A percentile compares a stretch with the other conserved stretches of the same genome.
Evolutionary conservation across 2,113 vertebrate genomes (phyloP).

Genomic region (Etia nguti): DNA sequence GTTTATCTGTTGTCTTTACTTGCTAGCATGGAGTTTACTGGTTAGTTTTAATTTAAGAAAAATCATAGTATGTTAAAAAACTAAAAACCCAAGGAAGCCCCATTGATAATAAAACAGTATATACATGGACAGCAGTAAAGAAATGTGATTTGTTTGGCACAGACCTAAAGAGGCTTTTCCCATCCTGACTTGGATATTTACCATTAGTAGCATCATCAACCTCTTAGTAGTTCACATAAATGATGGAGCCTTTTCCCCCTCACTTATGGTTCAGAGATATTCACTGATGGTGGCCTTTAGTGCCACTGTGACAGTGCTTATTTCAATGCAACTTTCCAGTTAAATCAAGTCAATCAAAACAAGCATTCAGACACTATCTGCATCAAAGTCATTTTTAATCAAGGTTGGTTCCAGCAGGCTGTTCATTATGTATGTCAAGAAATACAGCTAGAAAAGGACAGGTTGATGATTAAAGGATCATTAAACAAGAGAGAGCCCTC

Average conservation of each 20-base stretch:
- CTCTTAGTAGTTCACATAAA: conserved; percentile 1
- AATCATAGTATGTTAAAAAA: neutral
- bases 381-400: conserved; percentile 25
- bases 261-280: neutral
- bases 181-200: neutral
- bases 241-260: neutral
- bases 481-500: conserved; percentile 9
- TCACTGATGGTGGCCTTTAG: neutral
- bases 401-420: neutral
- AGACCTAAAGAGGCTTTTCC: neutral
- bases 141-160: conserved; percentile 45
- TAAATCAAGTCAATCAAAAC: conserved; percentile 22
- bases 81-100: neutral
- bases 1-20: neutral
- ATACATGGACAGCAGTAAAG: conserved; percentile 40
- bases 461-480: neutral
- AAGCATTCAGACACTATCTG: conserved; percentile 14
- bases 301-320: neutral
- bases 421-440: neutral
- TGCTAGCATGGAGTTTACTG: neutral
- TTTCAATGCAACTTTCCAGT: conserved; percentile 1
- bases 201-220: conserved; percentile 1
- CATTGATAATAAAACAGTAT: conserved; percentile 37
- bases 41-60: neutral
- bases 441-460: neutral